These are phyloP conservation scores for Sebastolobus alascanus DNA, from an alignment of 2,797 vertebrate species.

Conservation along the genomic window DNA sequence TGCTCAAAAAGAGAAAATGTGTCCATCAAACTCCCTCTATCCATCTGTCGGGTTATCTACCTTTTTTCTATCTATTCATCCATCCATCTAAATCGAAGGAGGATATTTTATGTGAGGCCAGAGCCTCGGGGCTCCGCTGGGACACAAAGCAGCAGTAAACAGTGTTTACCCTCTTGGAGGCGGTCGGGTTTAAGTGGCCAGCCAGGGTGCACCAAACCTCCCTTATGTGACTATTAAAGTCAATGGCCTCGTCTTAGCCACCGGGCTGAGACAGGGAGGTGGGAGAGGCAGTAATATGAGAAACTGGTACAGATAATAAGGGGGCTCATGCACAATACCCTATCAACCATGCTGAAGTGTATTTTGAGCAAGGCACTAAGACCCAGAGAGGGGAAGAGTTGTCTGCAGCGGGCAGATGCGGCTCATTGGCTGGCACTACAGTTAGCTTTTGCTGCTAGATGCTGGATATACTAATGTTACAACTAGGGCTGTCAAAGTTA, in stretches of 20 bases:
- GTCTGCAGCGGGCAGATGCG: background rate
- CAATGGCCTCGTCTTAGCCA: slow-evolving; percentile 52
- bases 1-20: slow-evolving; percentile 13
- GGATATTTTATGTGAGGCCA: slow-evolving; percentile 30
- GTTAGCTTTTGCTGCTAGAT: background rate
- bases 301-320: background rate
- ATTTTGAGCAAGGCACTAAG: background rate
- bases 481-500: background rate
- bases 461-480: background rate
- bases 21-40: slow-evolving; percentile 14
- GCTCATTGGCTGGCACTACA: too few relatives aligned
- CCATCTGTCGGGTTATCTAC: slow-evolving; percentile 17
- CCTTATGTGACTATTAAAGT: slow-evolving; percentile 64
- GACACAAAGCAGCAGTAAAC: slow-evolving; percentile 53
- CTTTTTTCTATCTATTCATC: slow-evolving; percentile 23
- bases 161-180: slow-evolving; percentile 70
- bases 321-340: background rate
- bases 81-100: slow-evolving; percentile 32
- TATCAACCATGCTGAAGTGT: slow-evolving; percentile 4
- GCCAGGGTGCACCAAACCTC: slow-evolving; percentile 40
- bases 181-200: slow-evolving; percentile 57
- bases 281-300: slow-evolving; percentile 20
- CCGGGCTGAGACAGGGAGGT: background rate
- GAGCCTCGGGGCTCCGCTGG: slow-evolving; percentile 27
- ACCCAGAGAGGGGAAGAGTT: background rate